phyloP scores from a whole-genome alignment of 1,140 invertebrate species.

The Harlomillsia oculata region DNA sequence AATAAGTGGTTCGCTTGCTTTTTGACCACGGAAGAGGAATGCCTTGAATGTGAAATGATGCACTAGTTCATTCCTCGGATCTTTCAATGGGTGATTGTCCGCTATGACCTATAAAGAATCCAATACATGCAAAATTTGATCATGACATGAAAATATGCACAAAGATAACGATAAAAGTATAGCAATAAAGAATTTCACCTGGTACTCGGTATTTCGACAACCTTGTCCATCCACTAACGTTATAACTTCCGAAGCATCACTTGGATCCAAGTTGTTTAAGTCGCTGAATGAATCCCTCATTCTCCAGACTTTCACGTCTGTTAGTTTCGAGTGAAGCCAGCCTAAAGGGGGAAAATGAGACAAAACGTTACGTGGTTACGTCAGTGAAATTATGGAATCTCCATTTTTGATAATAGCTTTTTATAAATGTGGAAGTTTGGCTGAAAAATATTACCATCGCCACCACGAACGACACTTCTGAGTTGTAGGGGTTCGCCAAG shows the following conservation, averaged over 20 bases:
- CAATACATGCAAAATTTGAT: background rate
- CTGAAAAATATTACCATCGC: slow-evolving; percentile 23
- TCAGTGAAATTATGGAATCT: no score
- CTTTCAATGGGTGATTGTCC: slow-evolving; percentile 23
- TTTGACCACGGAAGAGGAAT: slow-evolving; percentile 34
- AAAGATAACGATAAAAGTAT: no score
- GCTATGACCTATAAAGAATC: slow-evolving; percentile 29
- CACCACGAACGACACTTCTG: slow-evolving; percentile 30
- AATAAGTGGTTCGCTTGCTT: slow-evolving; percentile 33
- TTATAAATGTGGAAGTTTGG: no score
- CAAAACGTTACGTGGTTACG: no score
- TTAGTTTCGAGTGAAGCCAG: slow-evolving; percentile 28
- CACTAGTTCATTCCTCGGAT: slow-evolving; percentile 32
- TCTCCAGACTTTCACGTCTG: slow-evolving; percentile 35
- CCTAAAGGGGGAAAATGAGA: slow-evolving; percentile 16
- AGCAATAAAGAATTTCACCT: no score
- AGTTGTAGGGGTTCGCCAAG: slow-evolving; percentile 32
- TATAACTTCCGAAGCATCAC: slow-evolving; percentile 34
- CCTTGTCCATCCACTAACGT: slow-evolving; percentile 31
- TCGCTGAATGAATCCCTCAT: slow-evolving; percentile 27
- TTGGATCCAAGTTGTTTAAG: slow-evolving; percentile 28
- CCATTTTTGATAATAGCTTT: no score
- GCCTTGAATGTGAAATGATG: slow-evolving; percentile 35
- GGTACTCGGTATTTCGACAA: slow-evolving; percentile 31
- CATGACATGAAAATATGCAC: background rate